Conservation (phyloP, 1,140 invertebrate genomes). For the Aphelinus certus region DNA sequence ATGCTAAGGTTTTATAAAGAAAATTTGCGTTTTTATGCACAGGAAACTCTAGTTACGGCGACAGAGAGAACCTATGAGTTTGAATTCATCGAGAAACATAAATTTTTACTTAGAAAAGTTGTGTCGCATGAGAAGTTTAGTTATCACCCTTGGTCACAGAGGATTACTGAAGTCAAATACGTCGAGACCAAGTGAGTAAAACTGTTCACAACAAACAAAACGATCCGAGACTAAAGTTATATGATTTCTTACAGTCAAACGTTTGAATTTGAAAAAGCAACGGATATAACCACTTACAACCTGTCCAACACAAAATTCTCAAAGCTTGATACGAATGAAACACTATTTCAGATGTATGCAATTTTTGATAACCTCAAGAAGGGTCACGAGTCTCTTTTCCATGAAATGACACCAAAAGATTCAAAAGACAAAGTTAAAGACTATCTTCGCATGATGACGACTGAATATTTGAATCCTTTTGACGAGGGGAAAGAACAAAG, state of each 20-base stretch:
- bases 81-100: conserved; percentile 42
- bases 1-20: no score
- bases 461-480: no score
- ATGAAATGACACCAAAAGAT: conserved; percentile 22
- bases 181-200: conserved; percentile 55
- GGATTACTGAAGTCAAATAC: conserved; percentile 55
- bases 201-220: neutral
- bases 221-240: neutral
- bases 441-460: conserved; percentile 42
- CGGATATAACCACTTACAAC: conserved; percentile 3
- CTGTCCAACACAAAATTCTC: no score
- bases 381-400: no score
- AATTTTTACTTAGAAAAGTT: conserved; percentile 51
- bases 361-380: conserved; percentile 45
- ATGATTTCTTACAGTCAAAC: conserved; percentile 54
- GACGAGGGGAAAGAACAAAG: no score
- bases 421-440: conserved; percentile 52
- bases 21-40: no score
- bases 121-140: conserved; percentile 52
- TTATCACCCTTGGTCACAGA: conserved; percentile 57
- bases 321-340: no score
- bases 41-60: conserved; percentile 53
- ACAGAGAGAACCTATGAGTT: conserved; percentile 52
- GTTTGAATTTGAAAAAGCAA: conserved; percentile 49
- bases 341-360: conserved; percentile 34